Percentiles rank a stretch among this genome's conserved stretches.
Evolutionary conservation across 2,888 invertebrate species (phyloP).

Genomic region (Thecocarcelia acutangulata): DNA sequence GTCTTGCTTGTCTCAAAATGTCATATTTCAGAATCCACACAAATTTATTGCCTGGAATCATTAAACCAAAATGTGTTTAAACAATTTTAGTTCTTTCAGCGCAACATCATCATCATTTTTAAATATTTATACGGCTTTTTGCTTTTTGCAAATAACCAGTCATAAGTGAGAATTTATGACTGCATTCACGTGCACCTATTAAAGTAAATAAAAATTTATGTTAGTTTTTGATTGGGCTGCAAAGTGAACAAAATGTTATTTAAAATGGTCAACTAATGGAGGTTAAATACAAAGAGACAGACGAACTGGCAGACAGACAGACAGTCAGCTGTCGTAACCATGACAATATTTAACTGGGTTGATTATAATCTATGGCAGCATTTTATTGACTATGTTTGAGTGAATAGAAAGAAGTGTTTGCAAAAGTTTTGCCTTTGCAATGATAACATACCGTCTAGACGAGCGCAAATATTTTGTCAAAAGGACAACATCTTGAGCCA

Average conservation of each 20-base stretch:
- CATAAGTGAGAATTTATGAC: not conserved
- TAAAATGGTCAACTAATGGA: not conserved
- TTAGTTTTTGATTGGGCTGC: not conserved
- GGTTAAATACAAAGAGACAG: conserved; percentile 29
- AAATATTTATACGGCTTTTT: conserved; percentile 33
- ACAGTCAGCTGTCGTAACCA: conserved; percentile 3
- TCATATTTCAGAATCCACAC: conserved; percentile 36
- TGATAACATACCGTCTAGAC: no score
- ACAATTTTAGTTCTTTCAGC: conserved; percentile 4
- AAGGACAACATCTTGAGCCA: no score
- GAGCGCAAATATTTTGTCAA: no score
- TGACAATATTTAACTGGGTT: conserved; percentile 44
- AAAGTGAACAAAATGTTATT: not conserved
- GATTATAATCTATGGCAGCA: conserved; percentile 53
- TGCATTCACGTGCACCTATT: not conserved
- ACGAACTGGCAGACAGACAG: conserved; percentile 28
- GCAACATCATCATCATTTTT: conserved; percentile 42
- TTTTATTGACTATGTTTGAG: not conserved
- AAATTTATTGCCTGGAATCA: conserved; percentile 4
- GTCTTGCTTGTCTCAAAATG: conserved; percentile 52
- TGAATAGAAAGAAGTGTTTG: not conserved
- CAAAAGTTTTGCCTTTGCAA: not conserved
- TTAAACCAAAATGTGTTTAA: not conserved
- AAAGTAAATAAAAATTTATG: conserved; percentile 5
- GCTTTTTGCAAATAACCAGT: not conserved